Conservation (phyloP, 1,140 invertebrate genomes). For the Acromyrmex echinatior region DNA sequence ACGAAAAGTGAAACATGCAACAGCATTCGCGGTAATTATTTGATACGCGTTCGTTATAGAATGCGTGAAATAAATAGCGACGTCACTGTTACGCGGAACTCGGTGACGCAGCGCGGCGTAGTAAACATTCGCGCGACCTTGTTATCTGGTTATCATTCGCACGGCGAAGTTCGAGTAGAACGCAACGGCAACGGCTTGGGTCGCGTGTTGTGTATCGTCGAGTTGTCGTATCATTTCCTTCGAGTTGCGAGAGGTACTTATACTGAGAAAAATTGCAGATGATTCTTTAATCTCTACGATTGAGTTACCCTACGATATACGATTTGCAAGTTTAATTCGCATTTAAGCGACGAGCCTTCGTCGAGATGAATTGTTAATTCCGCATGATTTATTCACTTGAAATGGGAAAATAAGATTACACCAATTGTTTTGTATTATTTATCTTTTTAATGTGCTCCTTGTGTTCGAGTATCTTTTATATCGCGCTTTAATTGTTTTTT, state of each 20-base stretch:
- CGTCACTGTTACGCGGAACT: neutral
- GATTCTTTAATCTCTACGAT: neutral
- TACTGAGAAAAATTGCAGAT: neutral
- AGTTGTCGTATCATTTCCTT: neutral
- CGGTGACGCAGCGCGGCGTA: neutral
- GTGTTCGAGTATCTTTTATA: neutral
- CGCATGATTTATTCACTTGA: neutral
- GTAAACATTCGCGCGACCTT: neutral
- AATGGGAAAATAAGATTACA: neutral
- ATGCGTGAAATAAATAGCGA: neutral
- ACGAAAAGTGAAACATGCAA: neutral
- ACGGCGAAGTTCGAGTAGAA: neutral
- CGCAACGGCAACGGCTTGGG: neutral
- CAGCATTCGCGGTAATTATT: too few species aligned
- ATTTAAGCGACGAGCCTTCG: neutral
- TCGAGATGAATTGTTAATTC: neutral
- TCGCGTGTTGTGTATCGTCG: neutral
- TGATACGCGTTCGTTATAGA: neutral
- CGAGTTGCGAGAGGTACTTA: neutral
- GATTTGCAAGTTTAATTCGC: neutral
- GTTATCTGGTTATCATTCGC: constrained; percentile 6
- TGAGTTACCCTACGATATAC: neutral
- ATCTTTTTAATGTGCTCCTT: neutral
- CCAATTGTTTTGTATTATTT: neutral
- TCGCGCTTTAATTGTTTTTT: neutral